These are phyloP conservation scores for Apeira syringaria DNA, from an alignment of 2,888 invertebrate genomes.

Conservation along the genomic window DNA sequence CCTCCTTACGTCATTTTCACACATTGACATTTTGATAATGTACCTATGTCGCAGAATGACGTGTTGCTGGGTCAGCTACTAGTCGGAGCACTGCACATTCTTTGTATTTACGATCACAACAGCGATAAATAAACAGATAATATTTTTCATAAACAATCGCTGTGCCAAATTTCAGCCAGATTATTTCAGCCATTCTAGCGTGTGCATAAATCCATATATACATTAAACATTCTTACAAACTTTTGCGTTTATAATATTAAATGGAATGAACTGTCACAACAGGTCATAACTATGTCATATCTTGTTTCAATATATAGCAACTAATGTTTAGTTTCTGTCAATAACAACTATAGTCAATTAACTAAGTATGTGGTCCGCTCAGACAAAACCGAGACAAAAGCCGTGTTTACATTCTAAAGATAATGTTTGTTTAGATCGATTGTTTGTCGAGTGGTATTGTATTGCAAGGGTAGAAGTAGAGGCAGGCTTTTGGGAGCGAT, in stretches of 20 bases:
- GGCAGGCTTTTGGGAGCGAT: not conserved
- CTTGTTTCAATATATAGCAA: not conserved
- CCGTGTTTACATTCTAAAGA: conserved; percentile 9
- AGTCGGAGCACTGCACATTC: not conserved
- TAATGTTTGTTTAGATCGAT: conserved; percentile 7
- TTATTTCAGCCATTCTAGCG: too few relatives aligned
- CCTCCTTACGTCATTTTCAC: too few relatives aligned
- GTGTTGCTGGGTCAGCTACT: too few relatives aligned
- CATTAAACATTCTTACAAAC: too few relatives aligned
- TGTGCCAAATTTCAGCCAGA: too few relatives aligned
- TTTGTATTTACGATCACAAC: not conserved
- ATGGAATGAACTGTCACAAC: conserved; percentile 1
- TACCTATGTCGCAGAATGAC: too few relatives aligned
- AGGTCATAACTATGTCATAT: not conserved
- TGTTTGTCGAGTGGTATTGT: conserved; percentile 39
- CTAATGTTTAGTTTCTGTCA: not conserved
- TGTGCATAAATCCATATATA: too few relatives aligned
- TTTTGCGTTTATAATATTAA: too few relatives aligned
- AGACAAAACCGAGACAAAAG: conserved; percentile 1
- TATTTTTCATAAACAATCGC: not conserved
- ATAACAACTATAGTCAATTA: not conserved
- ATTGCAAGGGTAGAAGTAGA: conserved; percentile 52
- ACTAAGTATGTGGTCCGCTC: not conserved
- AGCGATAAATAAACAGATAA: not conserved
- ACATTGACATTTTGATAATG: too few relatives aligned